Conservation (phyloP, 2,888 invertebrate species). For the Barypeithes pellucidus region DNA sequence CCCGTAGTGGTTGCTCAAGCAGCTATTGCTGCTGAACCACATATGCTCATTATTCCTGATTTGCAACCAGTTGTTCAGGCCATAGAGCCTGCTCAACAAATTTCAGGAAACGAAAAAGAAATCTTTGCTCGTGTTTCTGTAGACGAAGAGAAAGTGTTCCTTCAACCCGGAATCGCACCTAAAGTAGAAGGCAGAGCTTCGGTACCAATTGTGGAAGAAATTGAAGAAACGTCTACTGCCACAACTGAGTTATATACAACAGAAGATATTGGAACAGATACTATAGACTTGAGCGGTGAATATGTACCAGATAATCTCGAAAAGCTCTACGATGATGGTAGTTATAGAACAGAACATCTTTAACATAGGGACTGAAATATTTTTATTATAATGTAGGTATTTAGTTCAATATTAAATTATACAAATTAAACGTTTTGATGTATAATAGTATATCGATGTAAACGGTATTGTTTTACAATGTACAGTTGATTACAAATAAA, state of each 20-base stretch:
- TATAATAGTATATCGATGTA: no score
- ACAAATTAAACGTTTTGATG: not conserved
- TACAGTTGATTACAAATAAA: no score
- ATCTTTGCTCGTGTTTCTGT: constrained; percentile 26
- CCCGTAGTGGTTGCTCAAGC: constrained; percentile 47
- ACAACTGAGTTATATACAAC: constrained; percentile 49
- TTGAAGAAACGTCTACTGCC: constrained; percentile 35
- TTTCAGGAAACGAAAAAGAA: constrained; percentile 6
- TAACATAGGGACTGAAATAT: constrained; percentile 42
- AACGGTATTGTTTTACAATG: no score
- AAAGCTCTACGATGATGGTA: constrained; percentile 63
- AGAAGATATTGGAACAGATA: constrained; percentile 39
- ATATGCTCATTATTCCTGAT: constrained; percentile 12
- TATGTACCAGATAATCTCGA: constrained; percentile 63
- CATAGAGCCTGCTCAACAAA: constrained; percentile 1
- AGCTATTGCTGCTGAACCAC: constrained; percentile 30
- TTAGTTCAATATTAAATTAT: constrained; percentile 16
- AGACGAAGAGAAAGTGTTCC: constrained; percentile 30
- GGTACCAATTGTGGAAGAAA: constrained; percentile 42
- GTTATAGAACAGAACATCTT: constrained; percentile 60
- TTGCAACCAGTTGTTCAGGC: constrained; percentile 26
- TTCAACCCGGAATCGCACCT: constrained; percentile 37
- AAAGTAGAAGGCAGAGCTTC: constrained; percentile 48
- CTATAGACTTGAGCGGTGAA: constrained; percentile 60
- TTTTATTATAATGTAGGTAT: constrained; percentile 7